A percentile compares a stretch with the other conserved stretches of the same genome.
Evolutionary conservation across 2,113 vertebrate species (phyloP).

Genomic region (Calonectris borealis): DNA sequence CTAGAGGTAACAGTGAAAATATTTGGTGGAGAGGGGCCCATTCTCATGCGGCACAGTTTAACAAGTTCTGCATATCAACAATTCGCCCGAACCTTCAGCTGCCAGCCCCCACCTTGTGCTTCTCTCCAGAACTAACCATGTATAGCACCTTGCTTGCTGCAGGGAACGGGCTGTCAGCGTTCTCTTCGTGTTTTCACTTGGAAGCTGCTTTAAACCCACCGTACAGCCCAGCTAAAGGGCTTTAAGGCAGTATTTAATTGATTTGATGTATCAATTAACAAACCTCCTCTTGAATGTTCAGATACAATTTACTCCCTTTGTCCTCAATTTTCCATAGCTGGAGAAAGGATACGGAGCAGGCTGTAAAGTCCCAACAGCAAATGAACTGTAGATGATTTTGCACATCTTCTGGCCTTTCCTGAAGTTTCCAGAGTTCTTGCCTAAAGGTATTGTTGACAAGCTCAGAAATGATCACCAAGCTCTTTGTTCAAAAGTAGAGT

Average conservation of each 20-base stretch:
- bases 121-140: accelerated
- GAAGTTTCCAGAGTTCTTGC: not conserved
- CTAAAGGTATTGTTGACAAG: not conserved
- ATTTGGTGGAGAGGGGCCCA: not conserved
- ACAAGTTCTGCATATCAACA: not conserved
- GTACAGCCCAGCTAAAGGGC: not conserved
- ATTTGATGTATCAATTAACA: not conserved
- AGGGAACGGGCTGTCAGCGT: accelerated
- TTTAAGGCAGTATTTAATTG: not conserved
- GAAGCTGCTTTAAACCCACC: not conserved
- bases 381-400: not conserved
- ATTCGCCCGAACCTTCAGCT: accelerated
- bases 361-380: not conserved
- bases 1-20: not conserved
- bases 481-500: not conserved
- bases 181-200: not conserved
- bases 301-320: not conserved
- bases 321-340: not conserved
- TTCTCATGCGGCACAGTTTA: not conserved
- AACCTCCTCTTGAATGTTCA: not conserved
- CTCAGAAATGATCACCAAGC: not conserved
- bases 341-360: not conserved
- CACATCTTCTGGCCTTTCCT: not conserved
- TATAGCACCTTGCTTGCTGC: accelerated
- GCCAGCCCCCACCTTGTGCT: not conserved